Conservation (phyloP, 2,113 vertebrate genomes). For the Aptenodytes forsteri region DNA sequence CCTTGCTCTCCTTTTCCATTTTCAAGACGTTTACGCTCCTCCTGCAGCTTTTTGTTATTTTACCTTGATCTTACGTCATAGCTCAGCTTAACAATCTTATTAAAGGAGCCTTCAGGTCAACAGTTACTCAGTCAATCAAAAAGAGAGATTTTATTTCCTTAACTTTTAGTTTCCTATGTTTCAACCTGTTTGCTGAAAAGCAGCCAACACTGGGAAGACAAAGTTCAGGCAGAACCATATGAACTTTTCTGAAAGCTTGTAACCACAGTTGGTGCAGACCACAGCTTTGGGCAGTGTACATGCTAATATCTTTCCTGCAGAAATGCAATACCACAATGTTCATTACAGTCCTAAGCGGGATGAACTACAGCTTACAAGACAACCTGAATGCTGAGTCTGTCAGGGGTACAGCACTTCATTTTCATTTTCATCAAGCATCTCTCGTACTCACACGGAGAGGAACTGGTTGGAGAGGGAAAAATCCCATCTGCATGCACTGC, state of each 20-base stretch:
- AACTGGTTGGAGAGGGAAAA: background rate
- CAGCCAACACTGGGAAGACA: background rate
- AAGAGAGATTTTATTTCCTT: background rate
- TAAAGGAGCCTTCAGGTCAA: constrained; percentile 20
- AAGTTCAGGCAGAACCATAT: background rate
- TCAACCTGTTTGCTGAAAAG: background rate
- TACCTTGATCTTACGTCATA: constrained; percentile 2
- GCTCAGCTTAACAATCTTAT: background rate
- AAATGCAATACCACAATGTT: background rate
- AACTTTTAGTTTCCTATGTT: background rate
- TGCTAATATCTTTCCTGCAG: background rate
- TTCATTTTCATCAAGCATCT: background rate
- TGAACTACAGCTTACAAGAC: background rate
- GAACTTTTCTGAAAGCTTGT: background rate
- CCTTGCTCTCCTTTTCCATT: background rate
- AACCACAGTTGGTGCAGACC: background rate
- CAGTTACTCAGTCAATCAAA: background rate
- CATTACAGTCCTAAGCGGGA: background rate
- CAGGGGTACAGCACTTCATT: background rate
- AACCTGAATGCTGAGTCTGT: background rate
- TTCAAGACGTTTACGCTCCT: background rate
- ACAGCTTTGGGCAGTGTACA: background rate
- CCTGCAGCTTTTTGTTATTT: background rate
- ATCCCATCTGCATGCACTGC: background rate
- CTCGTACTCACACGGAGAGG: background rate